A percentile compares a stretch with the other conserved stretches of the same genome.
These are phyloP conservation scores for Dasysyrphus tricinctus DNA, from an alignment of 2,888 invertebrate genomes.

Conservation along the genomic window DNA sequence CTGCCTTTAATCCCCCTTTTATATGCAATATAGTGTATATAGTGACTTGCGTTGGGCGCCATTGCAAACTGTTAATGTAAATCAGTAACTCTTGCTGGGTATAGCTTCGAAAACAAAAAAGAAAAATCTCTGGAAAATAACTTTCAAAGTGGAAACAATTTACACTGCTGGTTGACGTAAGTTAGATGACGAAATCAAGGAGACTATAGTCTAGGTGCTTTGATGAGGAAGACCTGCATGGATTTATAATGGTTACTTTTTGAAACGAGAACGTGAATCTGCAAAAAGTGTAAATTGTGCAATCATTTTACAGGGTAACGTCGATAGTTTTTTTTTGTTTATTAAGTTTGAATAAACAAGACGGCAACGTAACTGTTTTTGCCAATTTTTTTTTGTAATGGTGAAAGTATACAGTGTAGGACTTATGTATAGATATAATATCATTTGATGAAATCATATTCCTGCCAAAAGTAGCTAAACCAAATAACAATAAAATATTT, in stretches of 20 bases:
- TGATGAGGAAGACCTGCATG: constrained; percentile 6
- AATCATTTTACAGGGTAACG: constrained; percentile 23
- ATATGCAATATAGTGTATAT: constrained; percentile 10
- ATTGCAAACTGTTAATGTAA: constrained; percentile 42
- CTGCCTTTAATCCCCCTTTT: constrained; percentile 25
- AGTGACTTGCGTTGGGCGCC: constrained; percentile 24
- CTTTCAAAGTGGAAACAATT: constrained; percentile 26
- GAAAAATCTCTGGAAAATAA: constrained; percentile 24
- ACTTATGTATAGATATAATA: neutral
- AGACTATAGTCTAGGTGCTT: neutral
- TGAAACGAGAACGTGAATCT: neutral
- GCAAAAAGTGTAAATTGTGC: constrained; percentile 19
- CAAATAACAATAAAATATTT: neutral
- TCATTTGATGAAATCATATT: neutral
- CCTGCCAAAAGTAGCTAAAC: neutral
- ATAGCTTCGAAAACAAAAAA: neutral
- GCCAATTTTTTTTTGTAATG: neutral
- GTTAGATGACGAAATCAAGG: constrained; percentile 13
- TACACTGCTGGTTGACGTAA: constrained; percentile 18
- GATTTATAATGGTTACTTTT: constrained; percentile 10
- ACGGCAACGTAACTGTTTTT: neutral
- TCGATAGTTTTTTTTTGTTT: constrained; percentile 7
- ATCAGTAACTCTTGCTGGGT: constrained; percentile 37
- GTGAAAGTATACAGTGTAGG: neutral
- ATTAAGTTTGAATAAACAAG: neutral